Evolutionary conservation across 2,113 vertebrate genomes (phyloP).

Genomic region (Grantiella picta): DNA sequence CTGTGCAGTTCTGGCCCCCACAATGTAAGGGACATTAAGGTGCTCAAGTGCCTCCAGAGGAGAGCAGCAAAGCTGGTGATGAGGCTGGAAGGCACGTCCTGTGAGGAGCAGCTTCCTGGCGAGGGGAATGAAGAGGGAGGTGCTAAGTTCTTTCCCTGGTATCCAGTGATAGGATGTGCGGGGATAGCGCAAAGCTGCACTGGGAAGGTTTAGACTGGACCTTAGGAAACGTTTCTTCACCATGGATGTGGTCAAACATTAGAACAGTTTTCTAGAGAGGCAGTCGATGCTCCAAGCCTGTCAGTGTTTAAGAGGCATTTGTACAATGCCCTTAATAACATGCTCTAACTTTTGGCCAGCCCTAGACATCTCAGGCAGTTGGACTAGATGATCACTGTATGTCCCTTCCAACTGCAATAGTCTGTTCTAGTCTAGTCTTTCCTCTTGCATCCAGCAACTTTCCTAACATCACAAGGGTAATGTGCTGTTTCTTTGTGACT

Average conservation of each 20-base stretch:
- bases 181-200: not conserved
- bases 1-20: not conserved
- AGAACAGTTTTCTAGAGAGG: not conserved
- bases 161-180: accelerated
- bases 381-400: not conserved
- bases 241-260: not conserved
- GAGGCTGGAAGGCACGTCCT: not conserved
- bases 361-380: not conserved
- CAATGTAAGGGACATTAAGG: not conserved
- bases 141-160: not conserved
- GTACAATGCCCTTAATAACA: not conserved
- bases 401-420: not conserved
- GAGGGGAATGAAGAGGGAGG: not conserved
- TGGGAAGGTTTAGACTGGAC: not conserved
- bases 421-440: not conserved
- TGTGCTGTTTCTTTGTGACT: not conserved
- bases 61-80: not conserved
- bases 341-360: not conserved
- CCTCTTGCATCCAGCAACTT: not conserved
- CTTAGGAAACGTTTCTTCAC: not conserved
- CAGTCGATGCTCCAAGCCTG: not conserved
- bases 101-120: not conserved
- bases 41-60: not conserved
- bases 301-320: not conserved
- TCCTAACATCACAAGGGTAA: not conserved